Percentiles rank a stretch among this genome's conserved stretches.
These are phyloP conservation scores for Pseudomyrmex gracilis DNA, from an alignment of 1,140 invertebrate genomes.

Conservation along the genomic window DNA sequence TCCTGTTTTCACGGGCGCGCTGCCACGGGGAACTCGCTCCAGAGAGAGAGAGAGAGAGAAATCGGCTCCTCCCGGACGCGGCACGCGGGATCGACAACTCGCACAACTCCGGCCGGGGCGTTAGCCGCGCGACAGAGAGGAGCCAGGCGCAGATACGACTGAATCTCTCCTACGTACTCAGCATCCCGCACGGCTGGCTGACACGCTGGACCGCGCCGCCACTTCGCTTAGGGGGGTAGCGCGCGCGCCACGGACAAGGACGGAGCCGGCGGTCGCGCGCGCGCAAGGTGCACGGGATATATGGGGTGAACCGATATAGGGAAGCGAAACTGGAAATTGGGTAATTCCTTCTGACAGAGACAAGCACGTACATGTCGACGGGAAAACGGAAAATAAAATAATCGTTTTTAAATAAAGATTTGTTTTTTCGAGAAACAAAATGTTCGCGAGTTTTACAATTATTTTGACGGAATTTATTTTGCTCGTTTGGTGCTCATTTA, in stretches of 20 bases:
- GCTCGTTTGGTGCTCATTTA: too few relatives aligned
- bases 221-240: conserved; percentile 62
- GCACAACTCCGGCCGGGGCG: conserved; percentile 16
- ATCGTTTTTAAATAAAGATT: too few relatives aligned
- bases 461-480: too few relatives aligned
- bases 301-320: conserved; percentile 15
- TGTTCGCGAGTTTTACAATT: too few relatives aligned
- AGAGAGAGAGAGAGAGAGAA: background rate
- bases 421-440: too few relatives aligned
- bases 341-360: background rate
- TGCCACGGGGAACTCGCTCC: background rate
- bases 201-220: conserved; percentile 71
- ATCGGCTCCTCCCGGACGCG: conserved; percentile 33
- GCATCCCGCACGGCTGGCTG: conserved; percentile 71
- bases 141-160: conserved; percentile 72
- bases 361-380: too few relatives aligned
- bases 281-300: conserved; percentile 16
- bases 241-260: conserved; percentile 50
- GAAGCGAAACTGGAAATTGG: background rate
- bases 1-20: background rate
- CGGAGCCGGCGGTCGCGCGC: conserved; percentile 25
- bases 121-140: conserved; percentile 60
- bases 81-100: background rate
- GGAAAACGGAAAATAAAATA: too few relatives aligned
- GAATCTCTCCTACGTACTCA: conserved; percentile 69